These are phyloP conservation scores for Cebidichthys violaceus DNA, from an alignment of 2,113 vertebrate species.

Conservation along the genomic window DNA sequence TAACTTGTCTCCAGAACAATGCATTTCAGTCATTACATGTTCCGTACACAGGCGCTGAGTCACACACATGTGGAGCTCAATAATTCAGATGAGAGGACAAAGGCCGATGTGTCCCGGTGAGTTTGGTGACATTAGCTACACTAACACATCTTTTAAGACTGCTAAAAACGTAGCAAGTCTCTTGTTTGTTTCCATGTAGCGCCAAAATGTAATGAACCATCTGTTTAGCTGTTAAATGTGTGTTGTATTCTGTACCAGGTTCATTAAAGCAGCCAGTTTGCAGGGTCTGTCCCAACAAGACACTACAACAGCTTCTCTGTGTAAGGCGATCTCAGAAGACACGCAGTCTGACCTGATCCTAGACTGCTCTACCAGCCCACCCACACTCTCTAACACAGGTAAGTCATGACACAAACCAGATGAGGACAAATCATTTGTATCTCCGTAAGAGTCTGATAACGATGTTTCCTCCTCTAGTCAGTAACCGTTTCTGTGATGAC, in stretches of 20 bases:
- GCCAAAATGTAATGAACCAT: neutral
- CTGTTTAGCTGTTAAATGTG: neutral
- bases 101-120: slow-evolving; percentile 92
- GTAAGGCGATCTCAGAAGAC: slow-evolving; percentile 89
- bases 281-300: slow-evolving; percentile 95
- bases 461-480: slow-evolving; percentile 81
- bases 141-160: neutral
- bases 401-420: slow-evolving; percentile 25
- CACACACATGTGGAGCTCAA: slow-evolving; percentile 90
- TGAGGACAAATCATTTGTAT: neutral
- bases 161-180: neutral
- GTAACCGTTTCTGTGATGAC: slow-evolving; percentile 95
- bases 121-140: neutral
- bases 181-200: neutral
- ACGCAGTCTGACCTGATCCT: slow-evolving; percentile 84
- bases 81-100: slow-evolving; percentile 88
- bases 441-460: slow-evolving; percentile 1
- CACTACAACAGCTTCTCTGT: slow-evolving; percentile 88
- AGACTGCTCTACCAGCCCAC: slow-evolving; percentile 87
- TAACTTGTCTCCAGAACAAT: neutral
- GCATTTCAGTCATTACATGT: neutral
- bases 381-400: slow-evolving; percentile 89
- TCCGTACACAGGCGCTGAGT: slow-evolving; percentile 89
- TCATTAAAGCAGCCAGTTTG: slow-evolving; percentile 93
- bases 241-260: slow-evolving; percentile 81